Evolutionary conservation across 1,140 invertebrate genomes (phyloP).

Genomic region (Sogatella furcifera): DNA sequence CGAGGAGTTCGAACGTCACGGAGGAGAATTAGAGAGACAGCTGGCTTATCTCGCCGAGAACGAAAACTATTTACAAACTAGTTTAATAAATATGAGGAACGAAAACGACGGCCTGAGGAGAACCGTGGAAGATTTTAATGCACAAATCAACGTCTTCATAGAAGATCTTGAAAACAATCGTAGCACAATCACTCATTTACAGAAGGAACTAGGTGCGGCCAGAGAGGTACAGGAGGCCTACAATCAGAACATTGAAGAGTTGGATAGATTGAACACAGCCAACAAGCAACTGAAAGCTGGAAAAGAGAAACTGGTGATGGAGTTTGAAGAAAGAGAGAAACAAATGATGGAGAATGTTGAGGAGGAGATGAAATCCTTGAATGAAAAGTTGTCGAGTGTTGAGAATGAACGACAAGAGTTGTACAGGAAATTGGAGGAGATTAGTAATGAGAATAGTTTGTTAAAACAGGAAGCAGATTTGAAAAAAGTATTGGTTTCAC

Average conservation of each 20-base stretch:
- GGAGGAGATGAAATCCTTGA: conserved; percentile 43
- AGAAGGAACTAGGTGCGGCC: neutral
- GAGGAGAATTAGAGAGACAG: conserved; percentile 38
- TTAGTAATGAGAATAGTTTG: conserved; percentile 9
- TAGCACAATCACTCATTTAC: conserved; percentile 1
- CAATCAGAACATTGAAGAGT: conserved; percentile 2
- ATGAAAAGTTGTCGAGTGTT: conserved; percentile 34
- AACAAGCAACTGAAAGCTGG: conserved; percentile 29
- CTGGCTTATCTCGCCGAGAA: conserved; percentile 41
- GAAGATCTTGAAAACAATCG: neutral
- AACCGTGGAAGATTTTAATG: conserved; percentile 40
- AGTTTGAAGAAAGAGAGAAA: conserved; percentile 39
- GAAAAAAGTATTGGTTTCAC: conserved; percentile 2
- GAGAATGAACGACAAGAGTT: conserved; percentile 31
- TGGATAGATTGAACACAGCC: conserved; percentile 1
- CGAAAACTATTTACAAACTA: conserved; percentile 14
- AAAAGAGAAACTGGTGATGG: conserved; percentile 32
- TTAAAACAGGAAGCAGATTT: conserved; percentile 1
- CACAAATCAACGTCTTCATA: neutral
- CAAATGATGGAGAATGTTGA: conserved; percentile 29
- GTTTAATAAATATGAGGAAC: neutral
- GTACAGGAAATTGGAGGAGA: conserved; percentile 1
- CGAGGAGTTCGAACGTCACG: conserved; percentile 12
- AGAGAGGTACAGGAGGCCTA: neutral
- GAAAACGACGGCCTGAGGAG: conserved; percentile 33